Percentiles rank a stretch among this genome's conserved stretches.
phyloP scores from a whole-genome alignment of 2,797 vertebrate genomes.

The Semotilus atromaculatus region DNA sequence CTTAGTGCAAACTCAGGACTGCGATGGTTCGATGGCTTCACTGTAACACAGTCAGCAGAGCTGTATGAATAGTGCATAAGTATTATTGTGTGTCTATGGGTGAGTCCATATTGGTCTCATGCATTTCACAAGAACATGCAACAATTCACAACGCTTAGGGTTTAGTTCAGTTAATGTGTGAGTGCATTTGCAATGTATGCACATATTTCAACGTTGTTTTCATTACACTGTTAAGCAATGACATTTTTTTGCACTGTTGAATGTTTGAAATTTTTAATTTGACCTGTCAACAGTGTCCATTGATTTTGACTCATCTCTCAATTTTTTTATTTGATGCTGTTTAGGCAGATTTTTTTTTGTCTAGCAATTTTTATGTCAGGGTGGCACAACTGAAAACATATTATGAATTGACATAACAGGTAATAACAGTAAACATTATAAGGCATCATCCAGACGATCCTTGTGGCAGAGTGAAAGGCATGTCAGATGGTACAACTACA shows the following conservation, averaged over 20 bases:
- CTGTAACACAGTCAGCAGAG: not conserved
- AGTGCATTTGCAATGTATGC: conserved; percentile 6
- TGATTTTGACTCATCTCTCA: not conserved
- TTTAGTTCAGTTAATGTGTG: not conserved
- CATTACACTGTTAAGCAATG: not conserved
- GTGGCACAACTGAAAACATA: no score
- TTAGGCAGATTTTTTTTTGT: not conserved
- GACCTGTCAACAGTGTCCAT: not conserved
- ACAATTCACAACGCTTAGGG: conserved; percentile 62
- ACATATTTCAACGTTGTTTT: not conserved
- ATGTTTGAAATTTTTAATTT: not conserved
- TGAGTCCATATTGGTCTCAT: conserved; percentile 7
- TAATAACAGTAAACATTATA: no score
- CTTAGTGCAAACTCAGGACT: not conserved
- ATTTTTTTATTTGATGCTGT: not conserved
- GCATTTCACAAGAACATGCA: conserved; percentile 60
- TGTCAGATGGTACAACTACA: no score
- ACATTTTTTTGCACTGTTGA: not conserved
- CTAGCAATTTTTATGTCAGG: no score
- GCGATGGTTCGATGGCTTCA: not conserved
- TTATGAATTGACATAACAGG: no score
- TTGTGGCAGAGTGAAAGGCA: no score
- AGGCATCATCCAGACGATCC: no score
- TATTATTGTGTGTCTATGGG: conserved; percentile 7
- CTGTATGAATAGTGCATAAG: not conserved